phyloP scores from a whole-genome alignment of 2,888 invertebrate species.

The Leptopterna dolabrata region DNA sequence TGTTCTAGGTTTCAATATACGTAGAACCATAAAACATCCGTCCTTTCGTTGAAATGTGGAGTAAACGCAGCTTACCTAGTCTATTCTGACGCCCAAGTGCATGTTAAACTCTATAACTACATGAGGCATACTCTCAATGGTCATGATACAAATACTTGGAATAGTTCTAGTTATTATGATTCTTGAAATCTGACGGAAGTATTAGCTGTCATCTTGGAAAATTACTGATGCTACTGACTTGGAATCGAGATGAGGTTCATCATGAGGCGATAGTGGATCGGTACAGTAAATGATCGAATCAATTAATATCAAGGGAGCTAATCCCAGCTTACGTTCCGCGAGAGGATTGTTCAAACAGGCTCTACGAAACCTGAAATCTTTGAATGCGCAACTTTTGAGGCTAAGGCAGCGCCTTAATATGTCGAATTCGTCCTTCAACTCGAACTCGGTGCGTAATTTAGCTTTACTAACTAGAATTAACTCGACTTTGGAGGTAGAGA shows the following conservation, averaged over 20 bases:
- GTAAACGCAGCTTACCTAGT: no score
- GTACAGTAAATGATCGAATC: background rate
- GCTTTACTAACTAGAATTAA: constrained; percentile 31
- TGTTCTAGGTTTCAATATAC: no score
- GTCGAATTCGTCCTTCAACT: constrained; percentile 24
- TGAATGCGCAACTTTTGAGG: background rate
- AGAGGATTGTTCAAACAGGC: background rate
- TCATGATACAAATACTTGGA: no score
- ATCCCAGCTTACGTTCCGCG: background rate
- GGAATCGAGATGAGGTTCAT: background rate
- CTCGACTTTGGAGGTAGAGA: constrained; percentile 1
- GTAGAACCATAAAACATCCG: no score
- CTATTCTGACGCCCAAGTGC: no score
- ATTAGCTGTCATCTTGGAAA: no score
- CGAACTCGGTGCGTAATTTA: constrained; percentile 18
- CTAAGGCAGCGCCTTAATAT: background rate
- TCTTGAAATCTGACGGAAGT: no score
- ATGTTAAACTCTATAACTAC: no score
- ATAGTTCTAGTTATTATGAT: no score
- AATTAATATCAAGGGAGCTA: background rate
- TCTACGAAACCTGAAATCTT: background rate
- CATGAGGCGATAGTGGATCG: background rate
- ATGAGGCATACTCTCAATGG: no score
- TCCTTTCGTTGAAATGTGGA: no score
- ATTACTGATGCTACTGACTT: no score